Evolutionary conservation across 2,797 vertebrate genomes (phyloP), one percentile per base, ranked within the genome.

Genomic region (Kryptolebias ocellatus): DNA sequence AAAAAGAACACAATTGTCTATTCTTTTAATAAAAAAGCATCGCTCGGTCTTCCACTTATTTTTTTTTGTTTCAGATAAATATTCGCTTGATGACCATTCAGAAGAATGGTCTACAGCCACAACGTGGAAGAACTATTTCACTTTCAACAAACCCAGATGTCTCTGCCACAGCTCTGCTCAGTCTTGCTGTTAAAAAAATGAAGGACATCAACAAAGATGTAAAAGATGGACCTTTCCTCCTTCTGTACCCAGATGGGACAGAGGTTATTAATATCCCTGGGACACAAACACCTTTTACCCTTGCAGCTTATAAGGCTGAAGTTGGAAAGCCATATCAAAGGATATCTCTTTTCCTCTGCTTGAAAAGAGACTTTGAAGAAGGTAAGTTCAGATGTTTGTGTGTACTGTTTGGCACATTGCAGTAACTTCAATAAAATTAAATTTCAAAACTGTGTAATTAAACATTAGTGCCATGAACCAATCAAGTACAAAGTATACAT

Each of bases 21-120:
- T 39, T 8, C 10, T 24, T 24, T 39, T 39, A 10, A 11, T 46
- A 62, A 52, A 39, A 24, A 24, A 24, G 20, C 47, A 52, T 37
- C 42, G 60, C 31, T 18, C 11, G 6, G 10, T 54, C 27, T 27
- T 24, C 24, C 24, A 27, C 5, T 24, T 24, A 4, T 54, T 0
- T 47, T 55, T 55, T 28, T 65, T 39, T 9, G 9, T 37, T 50
- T 6, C 44, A 66, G 64, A 66, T 56, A 66, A 50, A 66, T 66
- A 5, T 66, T 39, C 31, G 64, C 20, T 50, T 57, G 29, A 66
- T 66, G 53, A 5, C 29, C 31, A 50, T 50, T 12, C 18, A 28
- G 16, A 57, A 66, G 1, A 10, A 4, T 42, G 15, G 45, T 50
- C 15, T 57, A 1, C 49, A 5, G 63, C 18, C 44, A 49, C 45